Evolutionary conservation across 1,140 invertebrate species (phyloP), one percentile per base, ranked within the genome.

Genomic region (Scaptomyza hsui): DNA sequence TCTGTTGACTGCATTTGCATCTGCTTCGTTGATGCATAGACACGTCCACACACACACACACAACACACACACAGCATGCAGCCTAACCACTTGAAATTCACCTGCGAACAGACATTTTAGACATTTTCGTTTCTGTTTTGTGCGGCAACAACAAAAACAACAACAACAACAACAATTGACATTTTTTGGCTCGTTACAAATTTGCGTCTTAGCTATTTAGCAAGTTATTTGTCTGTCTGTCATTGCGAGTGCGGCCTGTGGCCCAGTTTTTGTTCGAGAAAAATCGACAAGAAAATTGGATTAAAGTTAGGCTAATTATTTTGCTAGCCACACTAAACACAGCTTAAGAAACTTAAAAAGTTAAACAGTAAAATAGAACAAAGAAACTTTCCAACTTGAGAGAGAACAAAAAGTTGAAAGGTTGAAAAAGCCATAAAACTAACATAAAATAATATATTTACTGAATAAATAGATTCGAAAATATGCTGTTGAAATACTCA

Each of bases 161-260:
- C 13, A 32, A 29, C 35, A 10, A 57, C 21, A 26, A 44, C 64
- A 65, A 57, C 70, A 59, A 45, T 39, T 29, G 16, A 4, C 12
- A 24, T 32, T 62, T 62, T 71, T 71, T 71, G 61, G 52, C 53
- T 65, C 68, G 37, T 71, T 71, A 65, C 60, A 71, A 71, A 71
- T 65, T 72, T 75, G 68, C 55, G 68, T 51, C 67, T 74, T 45
- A 56, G 64, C 67, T 42, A 70, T 64, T 70, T 56, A 51, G 51
- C 61, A 57, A 63, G 61, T 57, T 67, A 72, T 65, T 59, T 70
- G 44, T 35, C 39, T 70, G 44, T 35, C 39, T 9, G 15, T 7
- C 12, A 61, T 16, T 21, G 29, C 26, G 24, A 51, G 9, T 29
- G 21, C n/a, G 29, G 42, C 18, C n/a, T 70, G 60, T 65, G 61